Conservation (phyloP, 2,113 vertebrate genomes). For the Hippocampus comes region DNA sequence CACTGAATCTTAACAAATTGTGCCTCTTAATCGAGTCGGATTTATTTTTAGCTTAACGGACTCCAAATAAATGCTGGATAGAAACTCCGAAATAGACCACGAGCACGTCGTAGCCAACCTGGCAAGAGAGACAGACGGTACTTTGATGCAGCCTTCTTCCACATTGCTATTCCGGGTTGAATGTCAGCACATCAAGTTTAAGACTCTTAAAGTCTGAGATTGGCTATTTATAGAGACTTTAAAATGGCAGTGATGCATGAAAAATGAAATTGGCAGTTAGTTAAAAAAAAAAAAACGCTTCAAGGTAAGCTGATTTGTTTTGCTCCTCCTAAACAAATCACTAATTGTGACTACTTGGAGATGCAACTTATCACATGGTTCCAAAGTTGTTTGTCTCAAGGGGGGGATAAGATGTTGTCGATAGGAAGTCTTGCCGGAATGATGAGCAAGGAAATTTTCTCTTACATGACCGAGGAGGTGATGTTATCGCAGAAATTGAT, state of each 20-base stretch:
- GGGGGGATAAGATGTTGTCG: neutral
- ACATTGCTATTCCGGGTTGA: neutral
- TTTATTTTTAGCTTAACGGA: neutral
- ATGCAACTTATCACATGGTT: conserved; percentile 43
- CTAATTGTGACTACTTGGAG: neutral
- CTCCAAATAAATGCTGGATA: neutral
- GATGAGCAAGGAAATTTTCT: neutral
- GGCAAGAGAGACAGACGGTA: neutral
- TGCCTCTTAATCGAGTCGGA: neutral
- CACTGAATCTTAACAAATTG: neutral
- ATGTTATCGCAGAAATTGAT: neutral
- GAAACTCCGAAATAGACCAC: neutral
- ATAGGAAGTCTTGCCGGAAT: neutral
- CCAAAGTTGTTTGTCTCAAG: conserved; percentile 1
- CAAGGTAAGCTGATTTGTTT: conserved; percentile 18
- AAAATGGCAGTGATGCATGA: neutral
- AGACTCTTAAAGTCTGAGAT: no score
- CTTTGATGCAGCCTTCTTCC: neutral
- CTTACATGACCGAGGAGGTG: neutral
- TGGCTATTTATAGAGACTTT: no score
- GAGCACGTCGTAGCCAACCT: neutral
- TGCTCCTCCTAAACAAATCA: conserved; percentile 8
- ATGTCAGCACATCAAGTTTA: neutral
- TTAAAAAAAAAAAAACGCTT: neutral
- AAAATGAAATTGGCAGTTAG: neutral